A percentile compares a stretch with the other conserved stretches of the same genome.
phyloP scores from a whole-genome alignment of 2,113 vertebrate species.

The Platycercus adscitus region DNA sequence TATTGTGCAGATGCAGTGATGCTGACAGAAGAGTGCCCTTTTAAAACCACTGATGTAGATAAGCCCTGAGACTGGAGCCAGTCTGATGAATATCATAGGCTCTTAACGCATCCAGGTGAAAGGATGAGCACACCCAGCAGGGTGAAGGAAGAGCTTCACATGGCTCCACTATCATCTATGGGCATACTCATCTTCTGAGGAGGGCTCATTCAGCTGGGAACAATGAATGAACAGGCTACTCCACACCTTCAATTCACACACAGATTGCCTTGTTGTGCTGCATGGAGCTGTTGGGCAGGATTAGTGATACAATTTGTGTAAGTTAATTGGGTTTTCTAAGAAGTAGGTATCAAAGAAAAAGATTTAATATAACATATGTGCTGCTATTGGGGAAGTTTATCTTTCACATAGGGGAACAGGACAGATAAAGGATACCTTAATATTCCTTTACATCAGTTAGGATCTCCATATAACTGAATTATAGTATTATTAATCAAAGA shows the following conservation, averaged over 20 bases:
- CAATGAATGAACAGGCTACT: background rate
- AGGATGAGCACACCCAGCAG: constrained; percentile 28
- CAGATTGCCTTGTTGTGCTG: background rate
- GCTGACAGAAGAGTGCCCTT: constrained; percentile 50
- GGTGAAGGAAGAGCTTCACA: constrained; percentile 20
- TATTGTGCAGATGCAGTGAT: constrained; percentile 38
- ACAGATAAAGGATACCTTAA: background rate
- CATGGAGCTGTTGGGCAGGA: background rate
- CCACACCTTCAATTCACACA: background rate
- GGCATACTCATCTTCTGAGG: background rate
- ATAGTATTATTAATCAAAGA: background rate
- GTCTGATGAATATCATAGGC: constrained; percentile 49
- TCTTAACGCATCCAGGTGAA: constrained; percentile 55
- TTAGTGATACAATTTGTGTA: background rate
- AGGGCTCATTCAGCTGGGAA: constrained; percentile 3
- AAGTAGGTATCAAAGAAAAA: background rate
- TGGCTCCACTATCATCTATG: background rate
- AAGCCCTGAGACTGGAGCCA: constrained; percentile 48
- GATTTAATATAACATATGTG: background rate
- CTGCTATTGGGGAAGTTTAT: background rate
- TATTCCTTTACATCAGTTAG: background rate
- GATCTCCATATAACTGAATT: background rate
- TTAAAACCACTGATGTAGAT: constrained; percentile 59
- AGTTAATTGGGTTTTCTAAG: background rate
- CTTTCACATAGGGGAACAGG: background rate